Evolutionary conservation across 2,888 invertebrate genomes (phyloP), one percentile per base, ranked within the genome.

Genomic region (Netelia inedita): DNA sequence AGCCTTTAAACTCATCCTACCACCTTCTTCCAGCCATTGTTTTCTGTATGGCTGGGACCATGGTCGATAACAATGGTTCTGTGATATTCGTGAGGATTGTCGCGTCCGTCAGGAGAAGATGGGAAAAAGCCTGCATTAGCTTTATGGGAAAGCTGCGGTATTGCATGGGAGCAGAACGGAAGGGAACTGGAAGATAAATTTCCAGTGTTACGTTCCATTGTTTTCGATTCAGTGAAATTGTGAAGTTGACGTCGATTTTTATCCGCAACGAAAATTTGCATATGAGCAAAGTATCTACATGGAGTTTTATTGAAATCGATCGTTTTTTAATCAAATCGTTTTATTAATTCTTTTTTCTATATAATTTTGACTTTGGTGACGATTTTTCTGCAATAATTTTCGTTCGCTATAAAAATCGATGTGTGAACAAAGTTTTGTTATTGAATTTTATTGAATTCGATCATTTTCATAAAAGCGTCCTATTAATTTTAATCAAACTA

Each of bases 21-120:
- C 41, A 50, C 63, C 63, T 35, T 14, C 35, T 53, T 55, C 71
- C 21, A 41, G 41, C 79, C 63, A 79, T 79, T 79, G 79, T 79
- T 65, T 55, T 71, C 53, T 53, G 50, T 21, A 28, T 28, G 14
- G 50, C 69, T 61, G 16, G 46, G 50, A 16, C 19, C 71, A 53
- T 63, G 50, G 63, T 63, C 28, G 69, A 35, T 71, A 79, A 79
- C 79, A 69, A 16, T 61, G 59, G 46, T 23, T 46, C 21, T 16
- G 11, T 59, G 57, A 72, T 72, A 35, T 57, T 72, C 43, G 11
- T 46, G 55, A 43, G 61, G 53, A 71, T 53, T 63, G 55, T 79
- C 41, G 63, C 65, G 43, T 10, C 23, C 61, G 10, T 41, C 19
- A 41, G n/a, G 19, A 16, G 19, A 16, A 46, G 23, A 41, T 43